Evolutionary conservation across 2,888 invertebrate genomes (phyloP), one percentile per base, ranked within the genome.

Genomic region (Perizoma affinitatum): DNA sequence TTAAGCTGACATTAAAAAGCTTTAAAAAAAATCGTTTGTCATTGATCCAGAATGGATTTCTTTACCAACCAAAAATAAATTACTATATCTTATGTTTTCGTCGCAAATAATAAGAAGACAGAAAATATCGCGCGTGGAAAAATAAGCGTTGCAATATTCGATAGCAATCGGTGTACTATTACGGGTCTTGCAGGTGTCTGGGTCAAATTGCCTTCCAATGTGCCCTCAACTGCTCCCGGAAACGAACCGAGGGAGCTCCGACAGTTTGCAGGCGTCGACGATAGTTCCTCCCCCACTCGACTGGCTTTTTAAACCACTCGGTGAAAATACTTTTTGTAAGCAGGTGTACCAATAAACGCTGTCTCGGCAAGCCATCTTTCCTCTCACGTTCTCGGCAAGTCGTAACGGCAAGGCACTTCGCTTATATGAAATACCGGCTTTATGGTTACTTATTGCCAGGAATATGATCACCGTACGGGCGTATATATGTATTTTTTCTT

Each of bases 361-460:
- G 80, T 81, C 76, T 77, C 72, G 74, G 69, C 75, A 70, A 72
- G 73, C 74, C 46, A 62, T 70, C 71, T 88, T 88, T 87, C 86
- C 73, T 76, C 85, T 88, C 89, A 89, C 90, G 88, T 89, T 72
- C 73, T 72, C 71, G 70, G 72, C 72, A 73, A 80, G 80, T 84
- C 84, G 81, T 86, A 84, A 87, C 83, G 80, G 73, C 78, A 76
- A 82, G 80, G 79, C 80, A 82, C 82, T 86, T 82, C 77, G 80
- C 80, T 80, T 84, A 81, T 84, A 83, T 83, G 84, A 87, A 88
- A 87, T 84, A 85, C 83, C 78, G 74, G 73, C 78, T 84, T 88
- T 87, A 86, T 86, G 82, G 82, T 86, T 84, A 86, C 84, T 86
- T 87, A 88, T 86, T 86, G 82, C 80, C 69, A 70, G 72, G 78